These are phyloP conservation scores for Bombus waltoni DNA, from an alignment of 1,140 invertebrate species.

Conservation along the genomic window DNA sequence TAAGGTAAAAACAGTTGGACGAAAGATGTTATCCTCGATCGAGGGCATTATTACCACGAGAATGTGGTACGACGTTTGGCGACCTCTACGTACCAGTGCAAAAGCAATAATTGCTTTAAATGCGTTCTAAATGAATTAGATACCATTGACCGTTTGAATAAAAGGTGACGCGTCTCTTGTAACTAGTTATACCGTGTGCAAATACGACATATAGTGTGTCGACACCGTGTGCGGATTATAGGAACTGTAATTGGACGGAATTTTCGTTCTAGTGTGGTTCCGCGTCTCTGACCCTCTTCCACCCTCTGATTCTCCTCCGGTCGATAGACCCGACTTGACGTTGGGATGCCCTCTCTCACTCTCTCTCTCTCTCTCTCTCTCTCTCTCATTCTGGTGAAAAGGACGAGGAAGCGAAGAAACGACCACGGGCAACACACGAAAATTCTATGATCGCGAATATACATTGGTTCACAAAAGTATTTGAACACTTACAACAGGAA, in stretches of 20 bases:
- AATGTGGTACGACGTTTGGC: conserved; percentile 36
- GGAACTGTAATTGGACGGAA: conserved; percentile 28
- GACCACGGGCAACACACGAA: conserved; percentile 1
- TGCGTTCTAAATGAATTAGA: conserved; percentile 40
- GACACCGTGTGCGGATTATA: neutral
- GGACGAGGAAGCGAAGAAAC: neutral
- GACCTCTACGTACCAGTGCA: conserved; percentile 47
- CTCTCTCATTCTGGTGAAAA: neutral
- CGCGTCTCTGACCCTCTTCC: conserved; percentile 62
- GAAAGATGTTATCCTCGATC: neutral
- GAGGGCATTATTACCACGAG: conserved; percentile 37
- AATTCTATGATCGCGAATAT: neutral
- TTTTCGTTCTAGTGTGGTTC: conserved; percentile 35
- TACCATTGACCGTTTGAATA: conserved; percentile 16
- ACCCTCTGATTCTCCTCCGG: conserved; percentile 57
- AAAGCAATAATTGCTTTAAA: conserved; percentile 46
- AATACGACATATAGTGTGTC: neutral
- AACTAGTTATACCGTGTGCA: neutral
- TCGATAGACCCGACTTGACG: conserved; percentile 63
- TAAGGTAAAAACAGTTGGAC: neutral
- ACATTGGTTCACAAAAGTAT: neutral
- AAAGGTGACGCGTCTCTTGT: neutral
- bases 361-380: neutral
- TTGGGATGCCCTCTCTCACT: conserved; percentile 11
- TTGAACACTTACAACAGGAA: neutral